These are phyloP conservation scores for Apotomis betuletana DNA, from an alignment of 2,888 invertebrate species.

Conservation along the genomic window DNA sequence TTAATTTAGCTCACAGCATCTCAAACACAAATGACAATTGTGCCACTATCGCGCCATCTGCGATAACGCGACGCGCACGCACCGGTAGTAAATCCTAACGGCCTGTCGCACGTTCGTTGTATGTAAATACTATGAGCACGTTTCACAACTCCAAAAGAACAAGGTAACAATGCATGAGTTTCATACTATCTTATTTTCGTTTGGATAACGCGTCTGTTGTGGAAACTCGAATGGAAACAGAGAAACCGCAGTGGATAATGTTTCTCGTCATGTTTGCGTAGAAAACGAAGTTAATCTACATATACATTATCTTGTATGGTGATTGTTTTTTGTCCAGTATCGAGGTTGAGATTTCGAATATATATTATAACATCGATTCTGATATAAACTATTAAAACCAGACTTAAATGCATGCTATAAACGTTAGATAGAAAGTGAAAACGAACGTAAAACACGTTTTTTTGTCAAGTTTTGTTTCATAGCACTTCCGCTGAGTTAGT, in stretches of 20 bases:
- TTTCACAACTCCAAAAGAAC: conserved; percentile 8
- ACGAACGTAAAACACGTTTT: too few species aligned
- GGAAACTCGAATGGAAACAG: conserved; percentile 59
- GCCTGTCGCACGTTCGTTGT: conserved; percentile 38
- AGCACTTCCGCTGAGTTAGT: too few species aligned
- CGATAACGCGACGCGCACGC: conserved; percentile 43
- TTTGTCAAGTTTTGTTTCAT: too few species aligned
- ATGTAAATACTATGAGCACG: conserved; percentile 47
- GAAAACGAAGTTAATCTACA: conserved; percentile 47
- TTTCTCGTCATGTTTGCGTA: conserved; percentile 47
- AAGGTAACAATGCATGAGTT: not conserved
- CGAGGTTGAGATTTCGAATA: not conserved
- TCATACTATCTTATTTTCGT: conserved; percentile 7
- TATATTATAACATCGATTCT: not conserved
- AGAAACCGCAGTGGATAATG: conserved; percentile 58
- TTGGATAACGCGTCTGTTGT: conserved; percentile 45
- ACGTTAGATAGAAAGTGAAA: too few species aligned
- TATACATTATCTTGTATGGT: conserved; percentile 29
- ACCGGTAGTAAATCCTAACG: conserved; percentile 39
- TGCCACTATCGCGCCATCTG: conserved; percentile 12
- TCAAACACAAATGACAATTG: conserved; percentile 10
- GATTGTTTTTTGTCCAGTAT: conserved; percentile 22
- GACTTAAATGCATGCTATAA: too few species aligned
- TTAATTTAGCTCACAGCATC: conserved; percentile 4
- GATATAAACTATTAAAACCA: not conserved